A percentile compares a stretch with the other conserved stretches of the same genome.
These are phyloP conservation scores for Agrilus mali DNA, from an alignment of 2,888 invertebrate species.

Conservation along the genomic window DNA sequence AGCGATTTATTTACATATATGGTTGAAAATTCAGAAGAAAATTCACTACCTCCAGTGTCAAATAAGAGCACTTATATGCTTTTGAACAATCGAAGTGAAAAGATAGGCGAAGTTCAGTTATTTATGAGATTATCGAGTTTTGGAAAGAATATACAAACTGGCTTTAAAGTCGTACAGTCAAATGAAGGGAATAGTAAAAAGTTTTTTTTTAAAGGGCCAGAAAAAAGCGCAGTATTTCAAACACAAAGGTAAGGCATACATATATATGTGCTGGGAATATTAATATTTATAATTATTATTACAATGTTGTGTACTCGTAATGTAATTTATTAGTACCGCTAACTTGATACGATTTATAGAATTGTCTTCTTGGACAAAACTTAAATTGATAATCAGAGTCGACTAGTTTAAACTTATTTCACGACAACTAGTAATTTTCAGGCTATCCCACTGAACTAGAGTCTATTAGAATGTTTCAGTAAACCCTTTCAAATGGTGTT, in stretches of 20 bases:
- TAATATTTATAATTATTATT: too few species aligned
- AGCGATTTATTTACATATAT: slow-evolving; percentile 36
- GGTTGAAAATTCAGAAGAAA: slow-evolving; percentile 31
- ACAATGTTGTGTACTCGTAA: too few species aligned
- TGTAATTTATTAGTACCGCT: too few species aligned
- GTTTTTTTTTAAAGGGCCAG: slow-evolving; percentile 23
- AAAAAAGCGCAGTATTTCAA: slow-evolving; percentile 21
- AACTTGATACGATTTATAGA: too few species aligned
- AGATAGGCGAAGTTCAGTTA: slow-evolving; percentile 36
- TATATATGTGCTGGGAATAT: too few species aligned
- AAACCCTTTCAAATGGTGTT: too few species aligned
- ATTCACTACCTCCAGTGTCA: slow-evolving; percentile 24
- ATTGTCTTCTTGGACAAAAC: too few species aligned
- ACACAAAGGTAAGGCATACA: slow-evolving; percentile 18
- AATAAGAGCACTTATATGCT: slow-evolving; percentile 32
- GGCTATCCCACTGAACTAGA: too few species aligned
- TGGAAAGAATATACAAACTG: slow-evolving; percentile 35
- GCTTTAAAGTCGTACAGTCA: slow-evolving; percentile 18
- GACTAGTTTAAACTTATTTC: too few species aligned
- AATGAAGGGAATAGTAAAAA: slow-evolving; percentile 12
- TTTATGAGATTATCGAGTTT: slow-evolving; percentile 39
- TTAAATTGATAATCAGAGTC: too few species aligned
- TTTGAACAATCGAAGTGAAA: slow-evolving; percentile 26
- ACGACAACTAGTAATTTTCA: too few species aligned
- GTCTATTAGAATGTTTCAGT: too few species aligned